phyloP scores from a whole-genome alignment of 2,797 vertebrate genomes.

The Sandelia bainsii region DNA sequence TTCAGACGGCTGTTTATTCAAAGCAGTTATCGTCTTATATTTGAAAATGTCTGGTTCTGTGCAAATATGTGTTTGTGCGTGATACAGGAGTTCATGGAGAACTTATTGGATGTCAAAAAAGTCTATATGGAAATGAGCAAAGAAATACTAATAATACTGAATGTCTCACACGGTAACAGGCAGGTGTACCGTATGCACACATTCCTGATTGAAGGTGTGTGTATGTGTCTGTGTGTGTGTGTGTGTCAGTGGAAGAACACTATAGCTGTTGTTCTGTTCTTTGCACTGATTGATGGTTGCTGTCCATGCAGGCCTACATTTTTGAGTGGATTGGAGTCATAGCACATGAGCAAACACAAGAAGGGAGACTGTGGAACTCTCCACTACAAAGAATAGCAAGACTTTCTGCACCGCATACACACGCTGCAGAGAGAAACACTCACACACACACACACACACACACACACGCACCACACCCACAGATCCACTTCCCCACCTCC shows the following conservation, averaged over 20 bases:
- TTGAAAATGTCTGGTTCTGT: neutral
- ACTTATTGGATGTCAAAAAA: slow-evolving; percentile 26
- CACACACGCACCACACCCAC: slow-evolving; percentile 70
- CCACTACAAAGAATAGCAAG: slow-evolving; percentile 78
- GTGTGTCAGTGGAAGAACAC: slow-evolving; percentile 56
- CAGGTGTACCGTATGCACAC: slow-evolving; percentile 63
- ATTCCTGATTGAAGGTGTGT: slow-evolving; percentile 51
- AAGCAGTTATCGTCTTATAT: neutral
- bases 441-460: slow-evolving; percentile 33
- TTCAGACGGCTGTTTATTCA: neutral
- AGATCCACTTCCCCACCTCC: slow-evolving; percentile 78
- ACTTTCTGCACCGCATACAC: slow-evolving; percentile 60
- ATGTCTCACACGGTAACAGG: slow-evolving; percentile 58
- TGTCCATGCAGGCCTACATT: slow-evolving; percentile 77
- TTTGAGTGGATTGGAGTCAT: slow-evolving; percentile 78
- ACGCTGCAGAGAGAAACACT: slow-evolving; percentile 36
- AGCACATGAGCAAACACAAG: slow-evolving; percentile 78
- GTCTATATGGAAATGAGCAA: slow-evolving; percentile 41
- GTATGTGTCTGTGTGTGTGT: slow-evolving; percentile 37
- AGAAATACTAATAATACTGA: slow-evolving; percentile 47
- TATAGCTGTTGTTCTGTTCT: slow-evolving; percentile 63
- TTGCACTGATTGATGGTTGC: slow-evolving; percentile 80
- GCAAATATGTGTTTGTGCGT: slow-evolving; percentile 3
- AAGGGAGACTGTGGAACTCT: slow-evolving; percentile 78
- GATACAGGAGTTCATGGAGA: slow-evolving; percentile 1